Conservation (phyloP, 92 coral and sea anemone species). For the Hydrozoanthus gracilis region DNA sequence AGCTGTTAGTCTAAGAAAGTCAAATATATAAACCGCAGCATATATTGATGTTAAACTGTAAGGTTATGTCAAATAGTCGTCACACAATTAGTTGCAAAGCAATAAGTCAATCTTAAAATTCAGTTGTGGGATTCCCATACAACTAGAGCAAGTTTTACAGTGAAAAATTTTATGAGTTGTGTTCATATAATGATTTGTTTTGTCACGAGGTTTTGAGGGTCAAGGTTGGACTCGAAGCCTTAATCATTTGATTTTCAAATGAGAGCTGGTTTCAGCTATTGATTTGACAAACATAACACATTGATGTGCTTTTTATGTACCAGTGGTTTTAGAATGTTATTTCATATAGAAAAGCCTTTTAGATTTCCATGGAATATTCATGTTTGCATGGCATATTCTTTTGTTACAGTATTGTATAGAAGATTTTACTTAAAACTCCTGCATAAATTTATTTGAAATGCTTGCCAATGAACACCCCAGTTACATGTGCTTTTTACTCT, state of each 20-base stretch:
- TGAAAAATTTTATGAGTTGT: neutral
- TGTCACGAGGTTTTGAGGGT: neutral
- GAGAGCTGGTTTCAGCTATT: neutral
- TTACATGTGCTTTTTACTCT: slow-evolving; percentile 16
- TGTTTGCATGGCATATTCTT: slow-evolving; percentile 11
- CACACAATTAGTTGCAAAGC: neutral
- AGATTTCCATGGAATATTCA: neutral
- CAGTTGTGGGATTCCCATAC: neutral
- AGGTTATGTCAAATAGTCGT: neutral
- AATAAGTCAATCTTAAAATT: neutral
- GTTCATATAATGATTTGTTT: neutral
- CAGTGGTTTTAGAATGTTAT: neutral
- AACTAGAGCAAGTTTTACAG: neutral
- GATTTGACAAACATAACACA: neutral
- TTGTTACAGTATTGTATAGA: neutral
- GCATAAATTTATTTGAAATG: slow-evolving; percentile 6
- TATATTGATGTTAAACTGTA: neutral
- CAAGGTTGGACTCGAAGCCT: neutral
- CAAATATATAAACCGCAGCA: neutral
- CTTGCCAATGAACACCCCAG: neutral
- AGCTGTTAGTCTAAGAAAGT: neutral
- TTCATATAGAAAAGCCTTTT: neutral
- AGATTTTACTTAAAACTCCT: neutral
- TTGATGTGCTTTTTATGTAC: neutral
- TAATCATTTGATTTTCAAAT: neutral